These are phyloP conservation scores for Dascillus cervinus DNA, from an alignment of 2,888 invertebrate species.

Conservation along the genomic window DNA sequence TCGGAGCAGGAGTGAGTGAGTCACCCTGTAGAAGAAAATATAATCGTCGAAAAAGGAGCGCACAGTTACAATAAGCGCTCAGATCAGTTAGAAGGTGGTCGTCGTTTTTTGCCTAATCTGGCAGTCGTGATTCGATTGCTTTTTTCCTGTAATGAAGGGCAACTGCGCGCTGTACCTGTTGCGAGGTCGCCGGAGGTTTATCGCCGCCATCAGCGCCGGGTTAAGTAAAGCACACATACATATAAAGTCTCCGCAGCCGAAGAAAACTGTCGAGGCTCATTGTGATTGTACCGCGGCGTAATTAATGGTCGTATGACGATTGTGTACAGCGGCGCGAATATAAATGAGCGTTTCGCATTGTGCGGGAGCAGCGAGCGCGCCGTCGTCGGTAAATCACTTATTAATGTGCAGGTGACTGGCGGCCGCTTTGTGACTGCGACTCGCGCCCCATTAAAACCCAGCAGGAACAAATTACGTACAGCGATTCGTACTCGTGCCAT, in stretches of 20 bases:
- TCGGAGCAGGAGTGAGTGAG: too few species aligned
- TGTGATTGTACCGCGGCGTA: conserved; percentile 5
- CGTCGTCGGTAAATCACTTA: conserved; percentile 28
- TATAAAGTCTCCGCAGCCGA: background rate
- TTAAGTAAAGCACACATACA: conserved; percentile 30
- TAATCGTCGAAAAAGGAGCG: too few species aligned
- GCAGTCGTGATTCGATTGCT: conserved; percentile 26
- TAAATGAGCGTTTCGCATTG: conserved; percentile 23
- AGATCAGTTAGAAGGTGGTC: conserved; percentile 17
- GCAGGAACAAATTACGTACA: conserved; percentile 38
- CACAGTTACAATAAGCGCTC: too few species aligned
- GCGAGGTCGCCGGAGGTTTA: conserved; percentile 35
- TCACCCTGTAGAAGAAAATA: too few species aligned
- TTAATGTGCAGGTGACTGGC: conserved; percentile 34
- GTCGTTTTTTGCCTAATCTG: conserved; percentile 23
- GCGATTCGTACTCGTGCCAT: conserved; percentile 36
- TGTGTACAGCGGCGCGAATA: conserved; percentile 17
- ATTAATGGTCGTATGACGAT: conserved; percentile 21
- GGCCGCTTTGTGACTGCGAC: conserved; percentile 26
- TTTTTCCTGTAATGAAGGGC: conserved; percentile 31
- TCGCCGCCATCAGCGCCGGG: conserved; percentile 36
- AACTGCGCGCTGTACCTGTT: conserved; percentile 35
- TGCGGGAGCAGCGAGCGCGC: conserved; percentile 19
- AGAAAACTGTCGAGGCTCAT: background rate
- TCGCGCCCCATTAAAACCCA: conserved; percentile 23